A percentile compares a stretch with the other conserved stretches of the same genome.
phyloP scores from a whole-genome alignment of 2,888 invertebrate genomes.

The Elgonia sp. region DNA sequence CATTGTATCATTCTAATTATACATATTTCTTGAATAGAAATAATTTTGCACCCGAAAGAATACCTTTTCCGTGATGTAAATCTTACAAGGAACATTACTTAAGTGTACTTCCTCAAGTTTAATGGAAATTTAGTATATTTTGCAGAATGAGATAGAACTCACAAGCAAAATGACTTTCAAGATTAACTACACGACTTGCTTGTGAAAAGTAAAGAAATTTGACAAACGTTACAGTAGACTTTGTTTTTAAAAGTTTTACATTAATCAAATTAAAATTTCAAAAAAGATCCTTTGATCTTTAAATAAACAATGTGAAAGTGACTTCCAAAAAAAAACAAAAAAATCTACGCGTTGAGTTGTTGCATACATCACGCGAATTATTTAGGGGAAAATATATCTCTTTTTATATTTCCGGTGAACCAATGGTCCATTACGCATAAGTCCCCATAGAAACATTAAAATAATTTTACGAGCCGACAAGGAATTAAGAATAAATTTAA shows the following conservation, averaged over 20 bases:
- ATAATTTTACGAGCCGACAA: conserved; percentile 47
- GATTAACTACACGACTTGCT: conserved; percentile 36
- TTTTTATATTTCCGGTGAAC: conserved; percentile 32
- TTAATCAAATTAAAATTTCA: background rate
- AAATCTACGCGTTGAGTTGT: background rate
- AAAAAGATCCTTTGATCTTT: background rate
- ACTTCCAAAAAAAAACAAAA: background rate
- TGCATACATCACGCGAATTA: conserved; percentile 10
- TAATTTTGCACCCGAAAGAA: conserved; percentile 29
- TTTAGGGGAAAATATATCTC: conserved; percentile 43
- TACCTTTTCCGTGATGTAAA: conserved; percentile 32
- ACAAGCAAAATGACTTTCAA: conserved; percentile 41
- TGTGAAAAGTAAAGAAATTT: conserved; percentile 8
- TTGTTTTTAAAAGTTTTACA: background rate
- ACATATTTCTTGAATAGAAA: conserved; percentile 1
- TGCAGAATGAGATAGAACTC: conserved; percentile 32
- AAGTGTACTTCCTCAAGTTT: conserved; percentile 22
- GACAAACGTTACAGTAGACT: too few species aligned
- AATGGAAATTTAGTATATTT: conserved; percentile 48
- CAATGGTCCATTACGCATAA: conserved; percentile 48
- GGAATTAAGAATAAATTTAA: conserved; percentile 38
- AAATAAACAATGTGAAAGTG: background rate
- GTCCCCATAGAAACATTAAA: conserved; percentile 53
- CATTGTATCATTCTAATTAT: conserved; percentile 9
- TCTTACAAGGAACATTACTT: conserved; percentile 37